Evolutionary conservation across 2,888 invertebrate species (phyloP), one percentile per base, ranked within the genome.

Genomic region (Lamproptera curius): DNA sequence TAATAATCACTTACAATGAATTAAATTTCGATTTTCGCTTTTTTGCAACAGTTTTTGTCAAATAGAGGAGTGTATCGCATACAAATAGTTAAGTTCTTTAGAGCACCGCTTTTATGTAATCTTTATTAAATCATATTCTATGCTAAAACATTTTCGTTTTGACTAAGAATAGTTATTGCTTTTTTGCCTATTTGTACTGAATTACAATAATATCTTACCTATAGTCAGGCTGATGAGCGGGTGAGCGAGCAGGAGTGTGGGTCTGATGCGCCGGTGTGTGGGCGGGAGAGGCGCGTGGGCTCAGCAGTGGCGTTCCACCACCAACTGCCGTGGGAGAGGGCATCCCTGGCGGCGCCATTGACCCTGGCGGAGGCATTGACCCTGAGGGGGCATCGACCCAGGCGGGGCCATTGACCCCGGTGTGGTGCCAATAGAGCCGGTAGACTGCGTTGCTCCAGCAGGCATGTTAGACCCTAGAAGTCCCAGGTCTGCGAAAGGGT

Each of bases 401-500:
- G 38, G 16, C 6, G 33, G 16, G 9, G 48, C 26, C 16, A 34
- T 17, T 0, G 42, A 33, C 20, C 38, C 42, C 13, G 48, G n/a
- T 13, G n/a, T n/a, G 13, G 48, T 9, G 4, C 48, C 48, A 15
- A 48, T 48, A 11, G 48, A 43, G 3, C 48, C 48, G 2, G 42
- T 48, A 2, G 48, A 48, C 14, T 48, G 48, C 13, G 49, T 40
- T 11, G 49, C 38, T 3, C 28, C 28, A 5, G 49, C 44, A 3
- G 44, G 40, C 42, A 69, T 53, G 16, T 43, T 57, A n/a, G 62
- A 56, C 13, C 75, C 75, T 45, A 79, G 61, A 9, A 73, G 61
- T 42, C 91, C 92, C 17, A 95, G 86, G 65, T 94, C 94, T 1
- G 93, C 92, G 70, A 95, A 95, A 2, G 95, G 93, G 74, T 95